A percentile compares a stretch with the other conserved stretches of the same genome.
phyloP scores from a whole-genome alignment of 2,113 vertebrate species.

The Drymodes brunneopygia region DNA sequence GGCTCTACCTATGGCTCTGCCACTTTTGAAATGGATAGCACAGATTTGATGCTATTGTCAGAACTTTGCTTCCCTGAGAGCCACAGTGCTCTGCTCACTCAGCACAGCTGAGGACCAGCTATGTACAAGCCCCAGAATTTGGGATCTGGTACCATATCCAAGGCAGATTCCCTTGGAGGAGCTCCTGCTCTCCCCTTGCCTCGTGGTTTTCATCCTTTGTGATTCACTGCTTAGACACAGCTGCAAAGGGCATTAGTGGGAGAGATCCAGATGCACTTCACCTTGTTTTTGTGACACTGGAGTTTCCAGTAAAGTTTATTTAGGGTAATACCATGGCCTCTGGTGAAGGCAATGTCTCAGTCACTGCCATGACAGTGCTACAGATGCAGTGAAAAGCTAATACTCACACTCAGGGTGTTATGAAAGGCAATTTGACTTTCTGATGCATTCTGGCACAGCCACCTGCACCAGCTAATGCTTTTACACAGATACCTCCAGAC shows the following conservation, averaged over 20 bases:
- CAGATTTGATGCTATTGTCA: not conserved
- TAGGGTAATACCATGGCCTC: not conserved
- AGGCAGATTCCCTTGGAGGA: not conserved
- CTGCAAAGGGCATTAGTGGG: constrained; percentile 36
- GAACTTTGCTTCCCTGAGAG: not conserved
- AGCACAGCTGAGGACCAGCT: accelerated
- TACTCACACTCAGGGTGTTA: not conserved
- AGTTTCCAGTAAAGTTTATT: constrained; percentile 6
- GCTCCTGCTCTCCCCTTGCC: not conserved
- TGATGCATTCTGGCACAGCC: not conserved
- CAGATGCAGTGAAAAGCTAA: not conserved
- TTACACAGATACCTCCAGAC: not conserved
- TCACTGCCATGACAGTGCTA: not conserved
- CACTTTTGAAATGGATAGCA: not conserved
- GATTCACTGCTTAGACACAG: not conserved
- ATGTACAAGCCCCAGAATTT: accelerated
- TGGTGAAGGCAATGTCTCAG: not conserved
- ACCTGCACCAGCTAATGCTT: not conserved
- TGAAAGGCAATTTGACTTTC: not conserved
- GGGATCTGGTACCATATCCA: accelerated
- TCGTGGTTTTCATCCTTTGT: not conserved
- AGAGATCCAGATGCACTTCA: not conserved
- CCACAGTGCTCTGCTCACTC: accelerated
- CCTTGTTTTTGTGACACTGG: not conserved
- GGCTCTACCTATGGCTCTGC: not conserved